Percentiles rank a stretch among this genome's conserved stretches.
These are phyloP conservation scores for Brachionus plicatilis DNA, from an alignment of 1,140 invertebrate species.

Conservation along the genomic window DNA sequence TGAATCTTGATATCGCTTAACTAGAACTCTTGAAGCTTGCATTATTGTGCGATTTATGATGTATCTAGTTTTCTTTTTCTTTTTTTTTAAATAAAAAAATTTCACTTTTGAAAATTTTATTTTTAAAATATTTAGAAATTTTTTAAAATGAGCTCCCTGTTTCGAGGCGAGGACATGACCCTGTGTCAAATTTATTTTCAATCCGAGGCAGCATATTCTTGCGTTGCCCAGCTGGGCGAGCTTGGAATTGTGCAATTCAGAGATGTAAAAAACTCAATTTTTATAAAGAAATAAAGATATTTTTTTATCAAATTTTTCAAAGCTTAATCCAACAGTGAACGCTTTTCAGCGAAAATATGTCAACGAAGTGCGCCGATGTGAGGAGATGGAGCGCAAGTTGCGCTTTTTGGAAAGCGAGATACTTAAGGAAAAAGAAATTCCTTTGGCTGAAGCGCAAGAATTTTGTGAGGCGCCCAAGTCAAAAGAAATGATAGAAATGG, in stretches of 20 bases:
- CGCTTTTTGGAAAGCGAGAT: conserved; percentile 88
- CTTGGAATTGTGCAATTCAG: conserved; percentile 55
- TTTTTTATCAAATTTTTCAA: not conserved
- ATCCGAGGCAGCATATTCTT: conserved; percentile 53
- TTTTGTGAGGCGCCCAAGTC: conserved; percentile 90
- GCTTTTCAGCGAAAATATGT: conserved; percentile 61
- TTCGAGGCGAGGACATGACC: conserved; percentile 58
- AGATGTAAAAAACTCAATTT: conserved; percentile 48
- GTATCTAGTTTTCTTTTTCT: not conserved
- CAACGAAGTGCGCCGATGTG: conserved; percentile 58
- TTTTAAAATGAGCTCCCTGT: conserved; percentile 53
- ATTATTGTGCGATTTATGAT: conserved; percentile 13
- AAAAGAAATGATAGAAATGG: conserved; percentile 89
- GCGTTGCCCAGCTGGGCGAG: conserved; percentile 56
- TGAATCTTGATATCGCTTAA: not conserved
- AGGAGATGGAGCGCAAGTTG: conserved; percentile 57
- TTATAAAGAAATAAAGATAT: not conserved
- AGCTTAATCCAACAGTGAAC: conserved; percentile 52
- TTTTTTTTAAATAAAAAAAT: not conserved
- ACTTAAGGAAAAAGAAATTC: conserved; percentile 70
- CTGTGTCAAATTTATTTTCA: conserved; percentile 57
- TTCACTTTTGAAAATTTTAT: not conserved
- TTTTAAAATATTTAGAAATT: not conserved
- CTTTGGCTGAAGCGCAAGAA: conserved; percentile 83
- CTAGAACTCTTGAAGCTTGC: not conserved